Conservation (phyloP, 2,113 vertebrate species). For the Aleadryas rufinucha region DNA sequence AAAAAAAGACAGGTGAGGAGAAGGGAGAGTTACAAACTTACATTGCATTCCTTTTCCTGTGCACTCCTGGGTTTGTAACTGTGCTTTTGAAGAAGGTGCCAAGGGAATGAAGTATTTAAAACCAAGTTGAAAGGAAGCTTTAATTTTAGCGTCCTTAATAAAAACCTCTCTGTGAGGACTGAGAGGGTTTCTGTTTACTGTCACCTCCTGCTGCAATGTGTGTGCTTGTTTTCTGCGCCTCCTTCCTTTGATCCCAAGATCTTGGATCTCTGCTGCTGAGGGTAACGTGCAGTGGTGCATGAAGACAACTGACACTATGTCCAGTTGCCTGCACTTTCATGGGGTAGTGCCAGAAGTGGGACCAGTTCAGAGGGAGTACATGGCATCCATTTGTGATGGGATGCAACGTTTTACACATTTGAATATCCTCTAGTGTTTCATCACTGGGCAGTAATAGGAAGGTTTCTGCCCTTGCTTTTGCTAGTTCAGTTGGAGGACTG, state of each 20-base stretch:
- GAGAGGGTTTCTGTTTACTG: slow-evolving; percentile 37
- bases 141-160: slow-evolving; percentile 31
- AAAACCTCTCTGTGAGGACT: slow-evolving; percentile 21
- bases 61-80: neutral
- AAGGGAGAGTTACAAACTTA: neutral
- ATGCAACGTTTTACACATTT: neutral
- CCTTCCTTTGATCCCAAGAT: slow-evolving; percentile 40
- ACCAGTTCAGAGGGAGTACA: neutral
- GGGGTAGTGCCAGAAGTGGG: neutral
- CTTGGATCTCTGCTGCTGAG: neutral
- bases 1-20: neutral
- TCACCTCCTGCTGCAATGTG: slow-evolving; percentile 41
- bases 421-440: neutral
- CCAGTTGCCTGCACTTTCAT: neutral
- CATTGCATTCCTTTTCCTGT: slow-evolving; percentile 10
- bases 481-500: neutral
- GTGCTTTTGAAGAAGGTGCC: slow-evolving; percentile 44
- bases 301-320: neutral
- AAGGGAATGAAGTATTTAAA: slow-evolving; percentile 23
- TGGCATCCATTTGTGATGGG: neutral
- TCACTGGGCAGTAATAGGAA: neutral
- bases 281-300: neutral
- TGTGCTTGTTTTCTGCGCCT: neutral
- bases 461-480: neutral
- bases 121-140: slow-evolving; percentile 31